These are phyloP conservation scores for Bolinopsis microptera DNA, from an alignment of 37 sponge, comb jelly and placozoan genomes.

Conservation along the genomic window DNA sequence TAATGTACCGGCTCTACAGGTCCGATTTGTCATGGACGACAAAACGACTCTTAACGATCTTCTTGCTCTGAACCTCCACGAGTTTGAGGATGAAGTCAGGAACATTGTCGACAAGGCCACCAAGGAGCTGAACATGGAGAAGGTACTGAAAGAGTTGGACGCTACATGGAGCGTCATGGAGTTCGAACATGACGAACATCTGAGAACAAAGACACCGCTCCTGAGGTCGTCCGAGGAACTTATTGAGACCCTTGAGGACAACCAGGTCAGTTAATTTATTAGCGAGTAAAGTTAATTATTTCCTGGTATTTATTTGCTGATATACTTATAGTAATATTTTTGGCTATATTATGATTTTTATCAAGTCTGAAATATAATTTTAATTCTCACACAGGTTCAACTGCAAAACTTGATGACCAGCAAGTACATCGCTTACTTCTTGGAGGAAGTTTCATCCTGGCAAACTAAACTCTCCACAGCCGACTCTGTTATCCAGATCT, in stretches of 20 bases:
- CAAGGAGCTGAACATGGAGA: conserved; percentile 99
- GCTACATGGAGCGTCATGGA: conserved; percentile 96
- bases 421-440: conserved; percentile 96
- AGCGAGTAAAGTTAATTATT: no score
- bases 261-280: conserved; percentile 79
- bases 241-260: conserved; percentile 97
- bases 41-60: conserved; percentile 90
- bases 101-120: conserved; percentile 97
- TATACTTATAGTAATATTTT: no score
- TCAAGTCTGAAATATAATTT: no score
- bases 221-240: conserved; percentile 89
- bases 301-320: no score
- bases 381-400: conserved; percentile 92
- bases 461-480: conserved; percentile 96
- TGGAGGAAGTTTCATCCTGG: conserved; percentile 94
- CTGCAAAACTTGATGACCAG: conserved; percentile 98
- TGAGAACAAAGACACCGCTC: conserved; percentile 76
- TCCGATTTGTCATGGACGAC: conserved; percentile 96
- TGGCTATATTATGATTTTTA: no score
- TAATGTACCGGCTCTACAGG: no score
- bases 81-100: conserved; percentile 97
- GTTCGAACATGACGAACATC: conserved; percentile 91
- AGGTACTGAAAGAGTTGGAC: conserved; percentile 83
- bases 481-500: conserved; percentile 94
- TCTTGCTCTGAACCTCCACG: conserved; percentile 93